Evolutionary conservation across 23 tunicate genomes (phyloP).

Genomic region (Ciona savignyi): DNA sequence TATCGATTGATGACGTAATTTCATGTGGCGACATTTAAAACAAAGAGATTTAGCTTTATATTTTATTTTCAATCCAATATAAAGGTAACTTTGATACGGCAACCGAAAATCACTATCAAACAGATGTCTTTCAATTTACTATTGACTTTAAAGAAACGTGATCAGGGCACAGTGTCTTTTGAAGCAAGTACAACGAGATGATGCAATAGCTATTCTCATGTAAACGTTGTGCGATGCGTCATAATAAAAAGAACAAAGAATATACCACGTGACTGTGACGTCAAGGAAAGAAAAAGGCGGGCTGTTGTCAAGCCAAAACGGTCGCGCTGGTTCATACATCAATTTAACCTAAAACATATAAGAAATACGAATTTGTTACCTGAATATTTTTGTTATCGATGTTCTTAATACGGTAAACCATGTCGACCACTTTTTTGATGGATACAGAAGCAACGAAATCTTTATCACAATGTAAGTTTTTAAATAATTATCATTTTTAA

Average conservation of each 20-base stretch:
- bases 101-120: too few relatives aligned
- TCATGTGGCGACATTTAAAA: too few relatives aligned
- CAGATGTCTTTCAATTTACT: too few relatives aligned
- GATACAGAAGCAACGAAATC: neutral
- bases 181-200: neutral
- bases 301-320: neutral
- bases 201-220: neutral
- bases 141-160: neutral
- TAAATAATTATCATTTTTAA: too few relatives aligned
- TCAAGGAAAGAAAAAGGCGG: neutral
- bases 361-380: neutral
- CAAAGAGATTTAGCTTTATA: too few relatives aligned
- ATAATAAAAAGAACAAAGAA: neutral
- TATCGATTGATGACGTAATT: too few relatives aligned
- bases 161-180: neutral
- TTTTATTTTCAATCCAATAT: too few relatives aligned
- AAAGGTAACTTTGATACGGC: too few relatives aligned
- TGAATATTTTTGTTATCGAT: neutral
- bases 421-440: neutral
- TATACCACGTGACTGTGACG: constrained; percentile 1
- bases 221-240: neutral
- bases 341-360: neutral
- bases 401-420: neutral
- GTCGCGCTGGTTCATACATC: neutral
- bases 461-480: neutral